phyloP scores from a whole-genome alignment of 2,888 invertebrate genomes.

The Drosophila stalkeri region DNA sequence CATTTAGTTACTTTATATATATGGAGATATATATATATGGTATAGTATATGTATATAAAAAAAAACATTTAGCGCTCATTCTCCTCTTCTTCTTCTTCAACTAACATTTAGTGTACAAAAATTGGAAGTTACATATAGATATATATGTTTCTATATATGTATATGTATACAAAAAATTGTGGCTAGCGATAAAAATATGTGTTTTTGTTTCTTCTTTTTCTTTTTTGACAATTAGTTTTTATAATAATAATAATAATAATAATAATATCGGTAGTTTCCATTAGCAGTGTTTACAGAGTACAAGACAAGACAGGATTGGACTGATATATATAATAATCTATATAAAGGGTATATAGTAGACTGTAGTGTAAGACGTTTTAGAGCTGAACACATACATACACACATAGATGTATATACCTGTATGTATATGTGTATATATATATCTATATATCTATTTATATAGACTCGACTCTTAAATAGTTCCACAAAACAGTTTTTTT shows the following conservation, averaged over 20 bases:
- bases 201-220: slow-evolving; percentile 23
- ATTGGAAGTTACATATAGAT: slow-evolving; percentile 62
- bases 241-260: slow-evolving; percentile 46
- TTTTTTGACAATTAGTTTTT: slow-evolving; percentile 56
- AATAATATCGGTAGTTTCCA: slow-evolving; percentile 56
- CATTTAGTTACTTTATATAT: slow-evolving; percentile 38
- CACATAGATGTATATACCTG: slow-evolving; percentile 1
- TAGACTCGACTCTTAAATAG: background rate
- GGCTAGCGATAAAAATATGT: slow-evolving; percentile 75
- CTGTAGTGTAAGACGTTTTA: slow-evolving; percentile 10
- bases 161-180: slow-evolving; percentile 66
- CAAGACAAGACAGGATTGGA: slow-evolving; percentile 31
- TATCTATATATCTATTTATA: background rate
- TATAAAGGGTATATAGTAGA: slow-evolving; percentile 11
- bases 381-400: too few species aligned
- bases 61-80: slow-evolving; percentile 58
- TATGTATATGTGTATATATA: background rate
- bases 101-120: slow-evolving; percentile 78
- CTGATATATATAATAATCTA: slow-evolving; percentile 13
- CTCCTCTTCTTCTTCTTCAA: slow-evolving; percentile 33
- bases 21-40: slow-evolving; percentile 29
- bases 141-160: slow-evolving; percentile 31
- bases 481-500: background rate
- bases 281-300: slow-evolving; percentile 50
- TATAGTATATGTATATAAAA: slow-evolving; percentile 52